Evolutionary conservation across 2,888 invertebrate genomes (phyloP).

Genomic region (Brachyptera risi): DNA sequence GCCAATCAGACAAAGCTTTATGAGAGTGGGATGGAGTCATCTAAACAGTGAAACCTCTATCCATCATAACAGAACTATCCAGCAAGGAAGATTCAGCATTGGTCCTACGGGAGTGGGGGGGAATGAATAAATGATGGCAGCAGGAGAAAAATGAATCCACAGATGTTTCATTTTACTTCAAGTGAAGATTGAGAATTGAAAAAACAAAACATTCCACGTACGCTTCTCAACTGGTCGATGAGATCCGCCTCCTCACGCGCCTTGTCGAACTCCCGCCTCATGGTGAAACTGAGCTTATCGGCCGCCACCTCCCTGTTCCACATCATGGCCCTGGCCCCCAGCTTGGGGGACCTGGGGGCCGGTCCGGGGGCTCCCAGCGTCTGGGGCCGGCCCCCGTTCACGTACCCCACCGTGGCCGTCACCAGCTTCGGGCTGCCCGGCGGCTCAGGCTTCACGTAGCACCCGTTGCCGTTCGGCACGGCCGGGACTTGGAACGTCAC

Average conservation of each 20-base stretch:
- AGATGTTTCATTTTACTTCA: no score
- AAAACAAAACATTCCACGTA: conserved; percentile 49
- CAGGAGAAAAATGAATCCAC: no score
- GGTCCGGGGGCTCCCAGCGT: conserved; percentile 3
- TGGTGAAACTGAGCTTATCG: conserved; percentile 84
- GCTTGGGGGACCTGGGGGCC: conserved; percentile 28
- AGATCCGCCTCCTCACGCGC: conserved; percentile 85
- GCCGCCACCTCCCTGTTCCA: conserved; percentile 68
- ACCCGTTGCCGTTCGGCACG: conserved; percentile 41
- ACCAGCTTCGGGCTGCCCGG: conserved; percentile 52
- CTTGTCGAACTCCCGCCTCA: conserved; percentile 87
- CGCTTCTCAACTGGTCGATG: conserved; percentile 76
- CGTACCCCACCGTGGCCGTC: conserved; percentile 55
- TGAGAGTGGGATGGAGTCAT: no score
- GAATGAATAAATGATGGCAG: no score
- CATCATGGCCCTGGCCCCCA: conserved; percentile 27
- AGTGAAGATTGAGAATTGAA: conserved; percentile 10
- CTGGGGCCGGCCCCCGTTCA: conserved; percentile 39
- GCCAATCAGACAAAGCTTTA: no score
- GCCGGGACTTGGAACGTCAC: conserved; percentile 36
- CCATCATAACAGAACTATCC: no score
- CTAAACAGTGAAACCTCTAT: no score
- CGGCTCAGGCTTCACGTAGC: conserved; percentile 63
- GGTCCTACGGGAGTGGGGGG: no score
- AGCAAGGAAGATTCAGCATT: no score